Conservation (phyloP, 2,113 vertebrate species). For the Archilochus colubris region DNA sequence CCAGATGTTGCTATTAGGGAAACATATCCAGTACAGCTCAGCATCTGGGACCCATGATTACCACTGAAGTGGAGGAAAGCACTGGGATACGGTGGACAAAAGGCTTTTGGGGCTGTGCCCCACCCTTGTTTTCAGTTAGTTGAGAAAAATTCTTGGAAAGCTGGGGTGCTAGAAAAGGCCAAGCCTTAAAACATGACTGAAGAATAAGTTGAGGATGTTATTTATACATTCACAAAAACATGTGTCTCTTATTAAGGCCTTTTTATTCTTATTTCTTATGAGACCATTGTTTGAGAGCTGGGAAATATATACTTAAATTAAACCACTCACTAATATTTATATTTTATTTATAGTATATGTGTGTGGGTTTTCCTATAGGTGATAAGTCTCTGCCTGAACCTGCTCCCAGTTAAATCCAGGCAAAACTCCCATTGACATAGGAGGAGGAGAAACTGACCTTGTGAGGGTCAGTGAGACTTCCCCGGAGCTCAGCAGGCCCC, state of each 20-base stretch:
- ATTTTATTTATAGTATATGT: not conserved
- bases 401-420: not conserved
- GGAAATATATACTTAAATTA: conserved; percentile 18
- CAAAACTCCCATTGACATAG: not conserved
- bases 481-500: not conserved
- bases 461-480: not conserved
- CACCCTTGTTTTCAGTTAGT: conserved; percentile 2
- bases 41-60: not conserved
- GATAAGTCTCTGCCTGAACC: not conserved
- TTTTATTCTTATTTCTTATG: conserved; percentile 17
- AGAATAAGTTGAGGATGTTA: conserved; percentile 19
- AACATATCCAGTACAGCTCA: not conserved
- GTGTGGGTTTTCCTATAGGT: not conserved
- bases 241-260: not conserved
- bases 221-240: conserved; percentile 31
- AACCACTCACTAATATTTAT: not conserved
- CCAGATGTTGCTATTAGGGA: conserved; percentile 56
- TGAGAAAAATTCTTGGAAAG: not conserved
- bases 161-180: not conserved
- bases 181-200: not conserved
- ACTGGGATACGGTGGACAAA: not conserved
- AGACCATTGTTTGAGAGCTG: not conserved
- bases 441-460: not conserved
- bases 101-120: not conserved
- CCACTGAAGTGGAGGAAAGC: not conserved